A percentile compares a stretch with the other conserved stretches of the same genome.
Conservation (phyloP, 2,888 invertebrate species). For the Theodoxus fluviatilis region DNA sequence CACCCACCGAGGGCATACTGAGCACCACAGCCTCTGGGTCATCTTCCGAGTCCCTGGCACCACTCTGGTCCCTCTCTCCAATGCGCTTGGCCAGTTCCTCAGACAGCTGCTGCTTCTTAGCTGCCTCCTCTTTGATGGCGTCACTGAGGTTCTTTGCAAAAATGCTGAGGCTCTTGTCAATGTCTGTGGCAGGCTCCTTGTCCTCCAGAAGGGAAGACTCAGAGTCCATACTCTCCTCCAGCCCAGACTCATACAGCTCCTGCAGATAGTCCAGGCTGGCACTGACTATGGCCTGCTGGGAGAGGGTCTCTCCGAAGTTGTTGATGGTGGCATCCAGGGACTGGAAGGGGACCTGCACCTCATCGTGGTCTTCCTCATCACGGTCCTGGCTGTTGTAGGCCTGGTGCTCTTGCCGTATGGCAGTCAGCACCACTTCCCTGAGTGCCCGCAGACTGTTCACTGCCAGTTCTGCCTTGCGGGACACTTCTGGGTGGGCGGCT, state of each 20-base stretch:
- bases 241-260: too few relatives aligned
- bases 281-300: conserved; percentile 32
- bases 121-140: conserved; percentile 27
- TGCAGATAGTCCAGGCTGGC: conserved; percentile 30
- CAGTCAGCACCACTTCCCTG: conserved; percentile 31
- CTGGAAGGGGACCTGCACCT: conserved; percentile 35
- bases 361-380: conserved; percentile 27
- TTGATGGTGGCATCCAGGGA: conserved; percentile 38
- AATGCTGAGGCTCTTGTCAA: conserved; percentile 30
- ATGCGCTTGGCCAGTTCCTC: too few relatives aligned
- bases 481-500: conserved; percentile 33
- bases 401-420: conserved; percentile 32
- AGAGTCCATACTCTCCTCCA: too few relatives aligned
- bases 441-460: conserved; percentile 34
- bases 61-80: too few relatives aligned
- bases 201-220: too few relatives aligned
- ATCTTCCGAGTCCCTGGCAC: too few relatives aligned
- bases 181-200: conserved; percentile 20
- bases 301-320: conserved; percentile 38
- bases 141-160: conserved; percentile 35
- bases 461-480: conserved; percentile 35
- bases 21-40: conserved; percentile 25
- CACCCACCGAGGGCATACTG: conserved; percentile 42
- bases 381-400: conserved; percentile 30
- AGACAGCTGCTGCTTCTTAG: conserved; percentile 29